Evolutionary conservation across 2,888 invertebrate genomes (phyloP).

Genomic region (Salticus scenicus): DNA sequence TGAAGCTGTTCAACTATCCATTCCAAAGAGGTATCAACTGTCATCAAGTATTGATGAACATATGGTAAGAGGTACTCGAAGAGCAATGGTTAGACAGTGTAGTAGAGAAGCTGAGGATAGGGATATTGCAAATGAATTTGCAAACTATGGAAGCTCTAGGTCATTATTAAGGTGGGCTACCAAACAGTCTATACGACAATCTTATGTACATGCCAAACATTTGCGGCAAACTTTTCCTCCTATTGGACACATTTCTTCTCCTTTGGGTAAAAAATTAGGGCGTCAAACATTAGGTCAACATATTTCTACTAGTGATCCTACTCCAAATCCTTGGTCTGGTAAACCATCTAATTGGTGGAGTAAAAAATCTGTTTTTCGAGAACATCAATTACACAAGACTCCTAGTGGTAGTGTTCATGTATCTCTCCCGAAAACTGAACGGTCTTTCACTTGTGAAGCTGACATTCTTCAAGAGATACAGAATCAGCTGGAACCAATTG

Average conservation of each 20-base stretch:
- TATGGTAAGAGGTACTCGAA: conserved; percentile 4
- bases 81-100: conserved; percentile 55
- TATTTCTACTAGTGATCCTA: conserved; percentile 51
- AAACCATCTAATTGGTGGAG: conserved; percentile 65
- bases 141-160: conserved; percentile 49
- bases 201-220: conserved; percentile 71
- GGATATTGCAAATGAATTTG: conserved; percentile 60
- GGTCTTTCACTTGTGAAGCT: conserved; percentile 86
- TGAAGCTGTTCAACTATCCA: conserved; percentile 32
- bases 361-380: conserved; percentile 55
- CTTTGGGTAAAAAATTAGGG: conserved; percentile 45
- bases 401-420: conserved; percentile 81
- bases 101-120: conserved; percentile 55
- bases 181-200: conserved; percentile 66
- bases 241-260: conserved; percentile 49
- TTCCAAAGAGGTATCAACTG: conserved; percentile 46
- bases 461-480: conserved; percentile 86
- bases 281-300: conserved; percentile 50
- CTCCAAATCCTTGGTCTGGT: conserved; percentile 62
- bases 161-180: conserved; percentile 65
- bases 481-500: conserved; percentile 83
- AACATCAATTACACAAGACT: conserved; percentile 74
- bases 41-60: conserved; percentile 53
- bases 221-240: conserved; percentile 70
- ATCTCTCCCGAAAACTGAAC: conserved; percentile 83